phyloP scores from a whole-genome alignment of 2,113 vertebrate species.

The Misgurnus anguillicaudatus region DNA sequence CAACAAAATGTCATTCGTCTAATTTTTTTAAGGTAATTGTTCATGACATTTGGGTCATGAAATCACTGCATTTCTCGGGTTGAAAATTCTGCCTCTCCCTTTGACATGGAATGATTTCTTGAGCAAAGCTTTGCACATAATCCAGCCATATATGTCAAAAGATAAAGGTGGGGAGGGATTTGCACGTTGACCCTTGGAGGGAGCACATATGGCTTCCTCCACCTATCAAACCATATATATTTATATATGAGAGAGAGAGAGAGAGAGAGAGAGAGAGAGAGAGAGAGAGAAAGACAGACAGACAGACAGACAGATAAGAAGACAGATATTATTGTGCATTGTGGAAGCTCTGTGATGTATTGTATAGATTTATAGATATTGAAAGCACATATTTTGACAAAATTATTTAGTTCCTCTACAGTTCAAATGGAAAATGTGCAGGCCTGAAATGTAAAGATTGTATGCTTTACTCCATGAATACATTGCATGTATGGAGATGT shows the following conservation, averaged over 20 bases:
- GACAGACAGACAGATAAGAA: not conserved
- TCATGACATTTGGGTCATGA: slow-evolving; percentile 47
- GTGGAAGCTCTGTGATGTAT: not conserved
- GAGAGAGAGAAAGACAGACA: slow-evolving; percentile 38
- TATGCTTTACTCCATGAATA: not conserved
- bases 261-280: not conserved
- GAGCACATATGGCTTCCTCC: slow-evolving; percentile 64
- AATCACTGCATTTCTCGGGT: slow-evolving; percentile 25
- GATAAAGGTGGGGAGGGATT: slow-evolving; percentile 60
- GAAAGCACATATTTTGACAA: slow-evolving; percentile 16
- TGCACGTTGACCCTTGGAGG: slow-evolving; percentile 69
- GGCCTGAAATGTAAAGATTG: not conserved
- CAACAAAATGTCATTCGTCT: slow-evolving; percentile 35
- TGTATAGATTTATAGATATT: not conserved
- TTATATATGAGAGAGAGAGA: slow-evolving; percentile 59
- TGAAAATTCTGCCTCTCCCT: slow-evolving; percentile 17
- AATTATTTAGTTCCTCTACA: not conserved
- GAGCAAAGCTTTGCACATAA: slow-evolving; percentile 46
- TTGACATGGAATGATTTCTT: slow-evolving; percentile 48
- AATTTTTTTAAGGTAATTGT: slow-evolving; percentile 37
- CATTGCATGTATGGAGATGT: not conserved
- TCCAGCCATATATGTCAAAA: slow-evolving; percentile 50
- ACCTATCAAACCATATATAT: slow-evolving; percentile 62
- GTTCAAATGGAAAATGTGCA: not conserved
- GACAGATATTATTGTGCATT: too few relatives aligned